Percentiles rank a stretch among this genome's conserved stretches.
phyloP scores from a whole-genome alignment of 92 coral and sea anemone genomes.

The Porites cylindrica region DNA sequence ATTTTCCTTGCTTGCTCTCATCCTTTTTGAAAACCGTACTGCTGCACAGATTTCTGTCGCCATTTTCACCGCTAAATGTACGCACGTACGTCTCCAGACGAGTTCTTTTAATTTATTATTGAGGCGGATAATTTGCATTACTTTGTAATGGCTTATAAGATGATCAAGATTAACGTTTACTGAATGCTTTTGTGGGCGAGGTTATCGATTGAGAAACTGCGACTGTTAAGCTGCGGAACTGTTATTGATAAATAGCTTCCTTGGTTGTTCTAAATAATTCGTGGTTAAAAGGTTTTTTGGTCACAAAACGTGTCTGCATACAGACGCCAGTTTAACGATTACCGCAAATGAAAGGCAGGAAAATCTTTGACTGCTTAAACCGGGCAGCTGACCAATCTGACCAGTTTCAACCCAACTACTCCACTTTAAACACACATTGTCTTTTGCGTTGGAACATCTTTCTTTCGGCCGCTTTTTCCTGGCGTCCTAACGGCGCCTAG shows the following conservation, averaged over 20 bases:
- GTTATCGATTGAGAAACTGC: slow-evolving; percentile 9
- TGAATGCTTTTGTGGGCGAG: slow-evolving; percentile 25
- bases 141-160: not conserved
- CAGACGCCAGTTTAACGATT: not conserved
- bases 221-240: not conserved
- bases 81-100: slow-evolving; percentile 35
- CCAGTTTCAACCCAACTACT: slow-evolving; percentile 40
- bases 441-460: slow-evolving; percentile 9
- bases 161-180: slow-evolving; percentile 28
- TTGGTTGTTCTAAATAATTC: not conserved
- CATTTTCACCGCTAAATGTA: slow-evolving; percentile 27
- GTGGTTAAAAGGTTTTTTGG: not conserved
- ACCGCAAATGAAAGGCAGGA: not conserved
- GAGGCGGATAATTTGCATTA: slow-evolving; percentile 45
- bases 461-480: slow-evolving; percentile 13
- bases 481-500: slow-evolving; percentile 24
- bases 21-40: not conserved
- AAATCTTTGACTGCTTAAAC: slow-evolving; percentile 6
- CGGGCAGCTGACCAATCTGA: not conserved
- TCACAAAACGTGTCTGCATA: not conserved
- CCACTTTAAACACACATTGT: slow-evolving; percentile 29
- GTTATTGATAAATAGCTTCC: not conserved
- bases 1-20: not conserved
- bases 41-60: slow-evolving; percentile 20
- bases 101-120: slow-evolving; percentile 41